These are phyloP conservation scores for Sphenodon punctatus DNA, from an alignment of 2,797 vertebrate species.

Conservation along the genomic window DNA sequence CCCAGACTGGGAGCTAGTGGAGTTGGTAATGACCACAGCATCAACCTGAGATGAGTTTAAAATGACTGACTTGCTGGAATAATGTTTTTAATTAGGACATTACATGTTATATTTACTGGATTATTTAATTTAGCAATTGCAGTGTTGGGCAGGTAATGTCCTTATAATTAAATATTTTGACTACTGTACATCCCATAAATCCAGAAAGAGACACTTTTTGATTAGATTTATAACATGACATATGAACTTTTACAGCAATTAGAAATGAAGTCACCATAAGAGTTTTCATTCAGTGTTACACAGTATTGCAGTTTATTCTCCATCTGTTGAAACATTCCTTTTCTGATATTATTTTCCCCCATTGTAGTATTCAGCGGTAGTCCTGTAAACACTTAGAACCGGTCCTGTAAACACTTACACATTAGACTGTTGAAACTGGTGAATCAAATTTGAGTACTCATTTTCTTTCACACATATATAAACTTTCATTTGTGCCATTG, in stretches of 20 bases:
- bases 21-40: conserved; percentile 14
- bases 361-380: not conserved
- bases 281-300: not conserved
- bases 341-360: not conserved
- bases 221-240: conserved; percentile 5
- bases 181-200: not conserved
- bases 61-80: not conserved
- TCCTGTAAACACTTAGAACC: conserved; percentile 10
- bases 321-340: not conserved
- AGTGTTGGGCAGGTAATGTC: not conserved
- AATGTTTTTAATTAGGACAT: conserved; percentile 28
- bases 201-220: not conserved
- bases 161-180: not conserved
- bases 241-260: not conserved
- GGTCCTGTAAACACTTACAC: no score
- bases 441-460: no score
- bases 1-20: conserved; percentile 26
- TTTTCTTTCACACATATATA: no score
- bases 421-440: no score
- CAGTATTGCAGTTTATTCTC: conserved; percentile 3
- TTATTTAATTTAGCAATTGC: not conserved
- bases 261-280: conserved; percentile 23
- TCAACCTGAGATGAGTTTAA: not conserved
- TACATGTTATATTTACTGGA: conserved; percentile 2
- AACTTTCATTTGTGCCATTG: no score